Base-by-base conservation (phyloP, 1,140 invertebrate species). In the Coelopa frigida region DNA sequence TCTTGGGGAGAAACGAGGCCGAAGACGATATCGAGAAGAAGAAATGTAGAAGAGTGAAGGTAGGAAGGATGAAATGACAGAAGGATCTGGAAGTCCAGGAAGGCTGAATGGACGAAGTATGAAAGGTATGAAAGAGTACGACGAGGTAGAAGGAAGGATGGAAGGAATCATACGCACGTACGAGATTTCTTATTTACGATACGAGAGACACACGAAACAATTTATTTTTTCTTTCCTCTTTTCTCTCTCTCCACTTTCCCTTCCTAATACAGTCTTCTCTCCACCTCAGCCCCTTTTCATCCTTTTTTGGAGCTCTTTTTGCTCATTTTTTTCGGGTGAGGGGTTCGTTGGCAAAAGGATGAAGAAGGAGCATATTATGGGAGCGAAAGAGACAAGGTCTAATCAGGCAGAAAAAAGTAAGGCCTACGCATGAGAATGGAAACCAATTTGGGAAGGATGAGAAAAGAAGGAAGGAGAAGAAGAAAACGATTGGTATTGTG, bases 111-210 rank as follows among this genome's bases (percentile, higher is more conserved):
- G n/a, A n/a, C n/a, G n/a, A n/a, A n/a, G n/a, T n/a, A n/a, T n/a
- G n/a, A n/a, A n/a, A n/a, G n/a, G n/a, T n/a, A n/a, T n/a, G n/a
- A n/a, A n/a, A n/a, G n/a, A n/a, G n/a, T n/a, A n/a, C n/a, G n/a
- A n/a, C n/a, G n/a, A n/a, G n/a, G n/a, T n/a, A n/a, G 40, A 14
- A 27, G n/a, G 18, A 42, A 23, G 7, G 14, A 26, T 41, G 39
- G 4, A 20, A 10, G 42, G 23, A 49, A 48, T 49, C 48, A 56
- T 53, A 58, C 44, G 58, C 61, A 64, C 61, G 61, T 64, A 61
- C 61, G 53, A 56, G 57, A 64, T 64, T 61, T 65, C 61, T 61
- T 64, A 64, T 64, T 64, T 64, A 64, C 61, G 61, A 61, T 64
- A 64, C 46, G 52, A 59, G 55, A 55, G 58, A 61, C 54, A 57